A percentile compares a stretch with the other conserved stretches of the same genome.
phyloP scores from a whole-genome alignment of 2,797 vertebrate genomes.

The Artibeus lituratus region DNA sequence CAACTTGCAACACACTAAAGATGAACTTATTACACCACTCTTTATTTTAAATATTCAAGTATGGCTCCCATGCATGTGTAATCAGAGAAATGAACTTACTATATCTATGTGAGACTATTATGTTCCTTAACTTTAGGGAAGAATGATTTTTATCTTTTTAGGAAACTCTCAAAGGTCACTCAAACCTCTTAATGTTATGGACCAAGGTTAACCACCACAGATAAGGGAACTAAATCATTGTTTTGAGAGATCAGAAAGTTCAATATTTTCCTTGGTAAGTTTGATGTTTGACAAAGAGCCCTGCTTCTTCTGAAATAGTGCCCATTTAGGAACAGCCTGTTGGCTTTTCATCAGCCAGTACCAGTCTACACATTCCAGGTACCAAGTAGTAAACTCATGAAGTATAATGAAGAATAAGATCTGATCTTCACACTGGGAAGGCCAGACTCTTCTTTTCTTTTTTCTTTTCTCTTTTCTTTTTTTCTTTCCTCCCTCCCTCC shows the following conservation, averaged over 20 bases:
- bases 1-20: background rate
- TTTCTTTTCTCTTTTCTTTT: rapidly evolving
- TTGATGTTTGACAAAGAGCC: background rate
- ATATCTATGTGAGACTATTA: background rate
- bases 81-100: background rate
- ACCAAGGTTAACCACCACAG: background rate
- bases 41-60: background rate
- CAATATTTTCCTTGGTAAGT: background rate
- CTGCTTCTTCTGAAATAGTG: background rate
- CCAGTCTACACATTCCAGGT: background rate
- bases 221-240: background rate
- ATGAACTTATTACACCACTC: background rate
- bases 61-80: background rate
- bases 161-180: background rate
- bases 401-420: background rate
- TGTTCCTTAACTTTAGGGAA: background rate
- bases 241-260: background rate
- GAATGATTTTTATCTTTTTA: background rate
- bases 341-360: background rate
- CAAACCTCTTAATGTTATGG: background rate
- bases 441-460: background rate
- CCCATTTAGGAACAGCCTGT: background rate
- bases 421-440: background rate
- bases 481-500: no score
- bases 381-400: background rate